Base-by-base conservation (phyloP, 2,888 invertebrate genomes). In the Chromoteleia sp. region DNA sequence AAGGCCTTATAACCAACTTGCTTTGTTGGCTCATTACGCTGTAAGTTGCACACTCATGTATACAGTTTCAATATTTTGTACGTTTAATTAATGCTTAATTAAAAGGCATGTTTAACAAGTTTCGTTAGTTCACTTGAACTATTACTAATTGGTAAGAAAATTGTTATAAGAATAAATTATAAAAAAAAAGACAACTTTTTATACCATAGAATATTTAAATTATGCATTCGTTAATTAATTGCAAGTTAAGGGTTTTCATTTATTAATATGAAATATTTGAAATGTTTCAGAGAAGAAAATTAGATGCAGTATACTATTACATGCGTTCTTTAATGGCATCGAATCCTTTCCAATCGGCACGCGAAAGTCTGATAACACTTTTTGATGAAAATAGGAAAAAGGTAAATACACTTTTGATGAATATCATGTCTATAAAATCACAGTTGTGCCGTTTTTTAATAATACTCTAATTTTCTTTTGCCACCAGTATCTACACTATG, bases 261-360 rank as follows among this genome's bases (percentile, higher is more conserved):
- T 10, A 33, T 43, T 41, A 33, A 54, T 17, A 25, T 39, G 10
- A 59, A 45, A 0, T 36, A 12, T 33, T 39, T 29, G 15, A 41
- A 48, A 7, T 41, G 4, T 94, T 94, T 61, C 93, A 98, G 98
- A 95, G 96, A 92, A 94, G 97, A 89, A 97, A 97, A 93, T 93
- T 98, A 84, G 98, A 98, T 92, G 98, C 98, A n/a, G 97, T 98
- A 4, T 99, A 98, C 92, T 98, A 97, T 92, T 98, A 98, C 91
- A 97, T 98, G 96, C 94, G 98, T 87, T 98, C 98, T 92, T 93
- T 98, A 86, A 97, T 98, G 94, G 97, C 98, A 73, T 97, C 98
- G 43, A 98, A 98, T 94, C 97, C 98, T 0, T 96, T 98, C 90
- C 95, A 95, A 84, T 97, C 98, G 0, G 98, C 98, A n/a, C 94